phyloP scores from a whole-genome alignment of 2,797 vertebrate species.

The Poeciliopsis turneri region DNA sequence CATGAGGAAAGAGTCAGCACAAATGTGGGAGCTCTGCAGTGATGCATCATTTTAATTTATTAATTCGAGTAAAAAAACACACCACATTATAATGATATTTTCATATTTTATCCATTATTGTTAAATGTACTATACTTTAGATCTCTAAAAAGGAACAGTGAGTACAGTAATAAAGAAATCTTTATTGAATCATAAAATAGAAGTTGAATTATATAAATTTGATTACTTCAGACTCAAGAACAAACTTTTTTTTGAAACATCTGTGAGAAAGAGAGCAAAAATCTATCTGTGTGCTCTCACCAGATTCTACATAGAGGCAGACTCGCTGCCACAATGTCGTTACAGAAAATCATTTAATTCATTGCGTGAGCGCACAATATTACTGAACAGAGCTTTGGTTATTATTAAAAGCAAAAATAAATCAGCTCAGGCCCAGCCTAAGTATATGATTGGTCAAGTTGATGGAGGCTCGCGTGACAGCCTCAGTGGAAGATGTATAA shows the following conservation, averaged over 20 bases:
- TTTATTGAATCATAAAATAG: neutral
- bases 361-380: neutral
- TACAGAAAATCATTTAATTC: conserved; percentile 6
- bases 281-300: conserved; percentile 18
- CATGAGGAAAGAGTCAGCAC: conserved; percentile 8
- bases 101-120: neutral
- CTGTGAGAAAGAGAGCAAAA: conserved; percentile 14
- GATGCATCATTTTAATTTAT: neutral
- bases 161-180: neutral
- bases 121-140: neutral
- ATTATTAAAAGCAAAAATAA: conserved; percentile 19
- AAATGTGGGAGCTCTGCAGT: neutral
- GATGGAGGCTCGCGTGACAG: conserved; percentile 43
- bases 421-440: neutral
- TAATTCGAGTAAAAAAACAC: neutral
- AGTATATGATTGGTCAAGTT: conserved; percentile 20
- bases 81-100: neutral
- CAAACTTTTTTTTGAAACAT: conserved; percentile 12
- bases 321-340: conserved; percentile 6
- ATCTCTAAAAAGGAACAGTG: neutral
- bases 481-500: conserved; percentile 41
- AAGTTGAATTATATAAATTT: neutral
- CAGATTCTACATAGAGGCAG: neutral
- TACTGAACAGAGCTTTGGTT: conserved; percentile 9
- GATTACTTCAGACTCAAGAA: conserved; percentile 12